Evolutionary conservation across 2,113 vertebrate species (phyloP), one percentile per base, ranked within the genome.

Genomic region (Rissa tridactyla): DNA sequence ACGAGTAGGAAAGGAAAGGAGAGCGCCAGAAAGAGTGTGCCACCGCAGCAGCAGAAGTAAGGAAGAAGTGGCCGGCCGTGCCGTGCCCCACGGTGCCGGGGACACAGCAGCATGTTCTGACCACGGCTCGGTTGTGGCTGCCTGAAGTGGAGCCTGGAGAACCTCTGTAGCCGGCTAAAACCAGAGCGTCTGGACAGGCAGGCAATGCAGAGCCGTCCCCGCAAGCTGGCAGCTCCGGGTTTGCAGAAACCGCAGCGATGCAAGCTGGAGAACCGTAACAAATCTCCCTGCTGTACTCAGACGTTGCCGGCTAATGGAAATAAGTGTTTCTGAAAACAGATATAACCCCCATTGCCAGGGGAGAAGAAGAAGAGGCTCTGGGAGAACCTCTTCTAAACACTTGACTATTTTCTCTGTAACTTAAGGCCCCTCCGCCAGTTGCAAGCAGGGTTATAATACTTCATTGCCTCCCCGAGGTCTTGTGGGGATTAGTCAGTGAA

Each of bases 211-310:
- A 69, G 65, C n/a, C 40, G 36, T 91, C 54, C 49, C 30, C 73
- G 49, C 11, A 15, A 1, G 2, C 65, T 75, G n/a, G n/a, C 34
- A 72, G 38, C 38, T 66, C 54, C 0, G 0, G 13, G 11, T 62
- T 64, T 60, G 20, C 60, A 91, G 69, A 76, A 94, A 27, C n/a
- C 71, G 62, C 57, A 72, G 82, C 32, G 3, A 0, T 62, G 15
- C n/a, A 55, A 71, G 32, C 42, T 75, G 66, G 12, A 78, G 70
- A 38, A 75, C 14, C 1, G 0, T 82, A 66, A 34, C 40, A 52
- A 47, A 68, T 42, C 19, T 73, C 61, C 76, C 36, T 66, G 18
- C 26, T 15, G 3, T 44, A 18, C 47, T 62, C n/a, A 68, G n/a
- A 32, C 9, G 1, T 46, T 83, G 22, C 55, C 0, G 5, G 32